Evolutionary conservation across 2,888 invertebrate genomes (phyloP).

Genomic region (Zygothrica quintamaculata): DNA sequence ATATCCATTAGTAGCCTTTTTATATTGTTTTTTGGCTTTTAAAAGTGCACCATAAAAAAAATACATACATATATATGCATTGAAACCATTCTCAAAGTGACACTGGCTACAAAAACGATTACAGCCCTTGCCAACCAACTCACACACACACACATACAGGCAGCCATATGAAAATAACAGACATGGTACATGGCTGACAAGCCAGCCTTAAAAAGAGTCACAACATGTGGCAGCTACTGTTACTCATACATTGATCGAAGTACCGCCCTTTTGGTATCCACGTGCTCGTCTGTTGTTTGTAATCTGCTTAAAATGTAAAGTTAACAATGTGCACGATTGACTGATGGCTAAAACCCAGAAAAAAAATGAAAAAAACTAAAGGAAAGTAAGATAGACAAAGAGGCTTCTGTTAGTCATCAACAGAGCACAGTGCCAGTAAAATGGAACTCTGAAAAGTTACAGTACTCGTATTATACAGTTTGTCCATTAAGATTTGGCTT

Average conservation of each 20-base stretch:
- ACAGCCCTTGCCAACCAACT: constrained; percentile 47
- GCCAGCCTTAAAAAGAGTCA: constrained; percentile 26
- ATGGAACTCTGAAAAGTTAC: constrained; percentile 24
- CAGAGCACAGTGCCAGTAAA: background rate
- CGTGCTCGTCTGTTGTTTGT: constrained; percentile 56
- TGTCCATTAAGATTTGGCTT: constrained; percentile 36
- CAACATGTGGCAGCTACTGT: constrained; percentile 10
- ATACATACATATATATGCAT: too few relatives aligned
- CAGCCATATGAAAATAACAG: constrained; percentile 21
- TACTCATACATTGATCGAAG: background rate
- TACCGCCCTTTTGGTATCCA: constrained; percentile 10
- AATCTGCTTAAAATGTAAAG: constrained; percentile 79
- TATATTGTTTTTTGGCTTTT: constrained; percentile 8
- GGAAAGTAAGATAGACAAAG: background rate
- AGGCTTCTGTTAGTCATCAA: constrained; percentile 6
- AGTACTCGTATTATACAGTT: constrained; percentile 13
- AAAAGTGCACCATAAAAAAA: too few relatives aligned
- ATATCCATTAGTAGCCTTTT: constrained; percentile 34
- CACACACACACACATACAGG: constrained; percentile 7
- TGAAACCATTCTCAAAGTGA: constrained; percentile 48
- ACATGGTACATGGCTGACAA: constrained; percentile 46
- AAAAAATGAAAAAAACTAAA: constrained; percentile 19
- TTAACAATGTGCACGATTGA: constrained; percentile 72
- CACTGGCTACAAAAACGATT: constrained; percentile 67
- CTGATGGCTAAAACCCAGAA: constrained; percentile 52